phyloP scores from a whole-genome alignment of 2,888 invertebrate species.

The Pristionchus fissidentatus region DNA sequence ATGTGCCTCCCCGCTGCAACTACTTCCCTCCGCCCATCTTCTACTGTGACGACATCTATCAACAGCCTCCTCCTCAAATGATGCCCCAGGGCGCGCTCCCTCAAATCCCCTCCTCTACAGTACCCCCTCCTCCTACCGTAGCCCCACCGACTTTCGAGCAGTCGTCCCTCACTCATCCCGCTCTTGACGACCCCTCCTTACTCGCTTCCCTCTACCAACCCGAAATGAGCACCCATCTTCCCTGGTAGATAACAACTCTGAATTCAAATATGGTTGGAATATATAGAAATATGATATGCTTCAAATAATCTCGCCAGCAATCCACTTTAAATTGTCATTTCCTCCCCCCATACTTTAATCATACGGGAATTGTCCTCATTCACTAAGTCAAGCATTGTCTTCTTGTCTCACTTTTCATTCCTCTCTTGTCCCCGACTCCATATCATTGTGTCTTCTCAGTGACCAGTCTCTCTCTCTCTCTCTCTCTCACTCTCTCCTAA shows the following conservation, averaged over 20 bases:
- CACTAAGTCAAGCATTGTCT: background rate
- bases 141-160: background rate
- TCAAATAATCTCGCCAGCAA: no score
- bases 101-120: background rate
- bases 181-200: constrained; percentile 5
- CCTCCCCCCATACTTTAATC: no score
- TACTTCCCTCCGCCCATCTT: constrained; percentile 32
- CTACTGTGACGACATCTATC: constrained; percentile 47
- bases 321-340: no score
- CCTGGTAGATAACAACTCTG: background rate
- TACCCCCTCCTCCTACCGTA: background rate
- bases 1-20: background rate
- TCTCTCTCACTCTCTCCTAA: background rate
- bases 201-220: background rate
- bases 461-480: background rate
- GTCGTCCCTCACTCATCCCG: constrained; percentile 10
- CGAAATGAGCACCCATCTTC: background rate
- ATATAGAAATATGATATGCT: no score
- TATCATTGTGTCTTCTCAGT: constrained; percentile 2
- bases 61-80: background rate
- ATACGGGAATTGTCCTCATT: background rate
- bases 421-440: constrained; percentile 5
- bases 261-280: background rate
- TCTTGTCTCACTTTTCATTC: no score
- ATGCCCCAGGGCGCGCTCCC: background rate